A percentile compares a stretch with the other conserved stretches of the same genome.
Evolutionary conservation across 2,113 vertebrate species (phyloP).

Genomic region (Lophochroa leadbeateri): DNA sequence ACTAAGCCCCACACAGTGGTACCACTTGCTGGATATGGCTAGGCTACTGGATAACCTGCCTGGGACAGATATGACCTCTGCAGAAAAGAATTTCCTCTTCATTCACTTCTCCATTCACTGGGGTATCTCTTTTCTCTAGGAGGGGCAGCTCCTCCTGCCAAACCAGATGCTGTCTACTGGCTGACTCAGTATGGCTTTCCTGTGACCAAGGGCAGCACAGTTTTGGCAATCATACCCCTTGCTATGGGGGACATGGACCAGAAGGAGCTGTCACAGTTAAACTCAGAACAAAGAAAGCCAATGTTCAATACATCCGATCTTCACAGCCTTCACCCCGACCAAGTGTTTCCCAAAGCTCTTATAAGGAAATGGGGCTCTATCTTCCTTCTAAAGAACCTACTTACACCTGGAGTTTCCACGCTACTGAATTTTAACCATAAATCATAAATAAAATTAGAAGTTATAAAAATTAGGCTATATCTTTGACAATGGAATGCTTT

Average conservation of each 20-base stretch:
- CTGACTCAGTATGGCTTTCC: not conserved
- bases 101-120: not conserved
- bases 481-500: not conserved
- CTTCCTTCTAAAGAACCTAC: not conserved
- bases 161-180: not conserved
- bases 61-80: not conserved
- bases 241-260: not conserved
- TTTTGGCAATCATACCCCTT: not conserved
- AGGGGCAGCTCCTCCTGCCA: not conserved
- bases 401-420: not conserved
- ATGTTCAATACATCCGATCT: not conserved
- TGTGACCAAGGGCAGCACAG: not conserved
- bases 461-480: not conserved
- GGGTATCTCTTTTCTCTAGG: not conserved
- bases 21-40: not conserved
- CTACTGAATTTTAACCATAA: not conserved
- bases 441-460: not conserved
- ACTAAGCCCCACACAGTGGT: not conserved
- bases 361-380: not conserved
- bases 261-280: not conserved
- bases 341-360: not conserved
- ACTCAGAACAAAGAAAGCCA: not conserved
- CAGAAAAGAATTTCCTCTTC: not conserved
- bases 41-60: not conserved
- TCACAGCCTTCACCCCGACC: not conserved